phyloP scores from a whole-genome alignment of 2,797 vertebrate genomes.

The Dicrostonyx torquatus region DNA sequence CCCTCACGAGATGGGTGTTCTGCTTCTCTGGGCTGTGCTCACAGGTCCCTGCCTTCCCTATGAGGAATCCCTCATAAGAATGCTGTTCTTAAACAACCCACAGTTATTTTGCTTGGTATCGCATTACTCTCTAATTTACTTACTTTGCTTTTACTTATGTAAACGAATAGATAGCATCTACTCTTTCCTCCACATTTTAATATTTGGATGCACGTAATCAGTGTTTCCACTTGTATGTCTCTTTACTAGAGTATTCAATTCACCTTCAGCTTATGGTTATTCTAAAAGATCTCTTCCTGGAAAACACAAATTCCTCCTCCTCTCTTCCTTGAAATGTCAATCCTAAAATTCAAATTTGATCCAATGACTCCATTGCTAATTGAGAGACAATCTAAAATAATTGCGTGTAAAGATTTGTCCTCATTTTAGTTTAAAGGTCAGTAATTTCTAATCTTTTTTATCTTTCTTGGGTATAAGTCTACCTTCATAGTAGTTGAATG shows the following conservation, averaged over 20 bases:
- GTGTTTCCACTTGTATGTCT: neutral
- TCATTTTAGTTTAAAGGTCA: neutral
- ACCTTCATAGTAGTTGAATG: neutral
- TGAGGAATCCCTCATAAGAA: neutral
- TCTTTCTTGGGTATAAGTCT: neutral
- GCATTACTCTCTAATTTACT: conserved; percentile 9
- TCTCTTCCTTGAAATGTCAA: neutral
- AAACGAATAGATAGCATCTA: neutral
- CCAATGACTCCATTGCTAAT: neutral
- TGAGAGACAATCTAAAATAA: neutral
- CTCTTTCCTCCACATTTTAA: neutral
- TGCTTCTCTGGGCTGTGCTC: neutral
- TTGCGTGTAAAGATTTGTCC: neutral
- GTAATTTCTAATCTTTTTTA: conserved; percentile 13
- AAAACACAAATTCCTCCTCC: neutral
- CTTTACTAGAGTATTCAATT: neutral
- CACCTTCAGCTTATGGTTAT: neutral
- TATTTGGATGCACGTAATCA: neutral
- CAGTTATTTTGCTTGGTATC: neutral
- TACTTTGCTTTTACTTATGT: neutral
- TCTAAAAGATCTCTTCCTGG: neutral
- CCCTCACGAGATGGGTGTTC: neutral
- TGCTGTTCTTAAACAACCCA: neutral
- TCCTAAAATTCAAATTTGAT: neutral
- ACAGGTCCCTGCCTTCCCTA: neutral